Percentiles rank a stretch among this genome's conserved stretches.
These are phyloP conservation scores for Drosophila koepferae DNA, from an alignment of 2,888 invertebrate species.

Conservation along the genomic window DNA sequence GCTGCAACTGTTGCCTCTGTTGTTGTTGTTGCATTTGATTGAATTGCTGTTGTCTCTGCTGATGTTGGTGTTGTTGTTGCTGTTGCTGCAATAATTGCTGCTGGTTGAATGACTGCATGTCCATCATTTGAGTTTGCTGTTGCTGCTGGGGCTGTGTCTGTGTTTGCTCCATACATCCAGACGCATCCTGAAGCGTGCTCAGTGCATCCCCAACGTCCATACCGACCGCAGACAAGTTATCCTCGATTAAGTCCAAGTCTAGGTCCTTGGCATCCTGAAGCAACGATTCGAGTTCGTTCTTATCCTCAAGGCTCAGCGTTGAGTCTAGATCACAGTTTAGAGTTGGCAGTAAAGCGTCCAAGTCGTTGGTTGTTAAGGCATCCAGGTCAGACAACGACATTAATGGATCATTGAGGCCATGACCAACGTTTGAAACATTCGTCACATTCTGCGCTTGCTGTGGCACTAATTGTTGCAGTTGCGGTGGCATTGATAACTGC, in stretches of 20 bases:
- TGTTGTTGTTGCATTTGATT: conserved; percentile 41
- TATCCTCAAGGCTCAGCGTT: conserved; percentile 83
- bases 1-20: conserved; percentile 48
- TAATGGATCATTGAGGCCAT: conserved; percentile 74
- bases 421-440: conserved; percentile 29
- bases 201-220: conserved; percentile 76
- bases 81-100: conserved; percentile 44
- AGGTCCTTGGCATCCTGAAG: conserved; percentile 84
- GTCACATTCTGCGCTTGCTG: conserved; percentile 32
- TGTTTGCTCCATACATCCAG: conserved; percentile 44
- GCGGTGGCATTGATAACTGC: conserved; percentile 21
- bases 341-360: conserved; percentile 89
- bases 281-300: conserved; percentile 84
- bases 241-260: conserved; percentile 84
- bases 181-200: conserved; percentile 63
- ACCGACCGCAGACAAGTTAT: conserved; percentile 86
- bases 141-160: conserved; percentile 53
- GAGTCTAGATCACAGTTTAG: conserved; percentile 86
- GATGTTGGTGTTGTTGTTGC: conserved; percentile 39
- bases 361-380: conserved; percentile 86
- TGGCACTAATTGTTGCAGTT: conserved; percentile 27
- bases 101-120: conserved; percentile 50
- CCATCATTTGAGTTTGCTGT: conserved; percentile 60
- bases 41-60: conserved; percentile 38
- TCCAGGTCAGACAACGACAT: conserved; percentile 83